Percentiles rank a stretch among this genome's conserved stretches.
These are phyloP conservation scores for Vultur gryphus DNA, from an alignment of 2,797 vertebrate species.

Conservation along the genomic window DNA sequence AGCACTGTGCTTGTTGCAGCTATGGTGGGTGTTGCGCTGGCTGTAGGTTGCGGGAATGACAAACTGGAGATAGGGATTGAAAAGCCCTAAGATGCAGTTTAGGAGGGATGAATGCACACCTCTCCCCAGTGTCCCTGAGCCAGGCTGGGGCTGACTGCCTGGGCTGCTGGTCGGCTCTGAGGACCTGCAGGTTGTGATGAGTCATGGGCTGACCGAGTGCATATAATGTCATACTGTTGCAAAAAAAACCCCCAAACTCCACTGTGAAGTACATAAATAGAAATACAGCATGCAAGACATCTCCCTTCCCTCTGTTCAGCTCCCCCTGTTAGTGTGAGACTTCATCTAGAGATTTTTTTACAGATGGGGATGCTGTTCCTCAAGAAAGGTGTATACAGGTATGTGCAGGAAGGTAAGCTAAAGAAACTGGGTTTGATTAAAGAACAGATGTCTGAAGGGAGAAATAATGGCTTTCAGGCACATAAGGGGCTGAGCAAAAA, in stretches of 20 bases:
- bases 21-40: accelerated
- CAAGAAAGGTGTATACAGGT: background rate
- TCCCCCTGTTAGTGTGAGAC: background rate
- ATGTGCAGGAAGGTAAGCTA: background rate
- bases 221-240: background rate
- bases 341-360: background rate
- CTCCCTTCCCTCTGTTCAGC: background rate
- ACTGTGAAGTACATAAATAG: background rate
- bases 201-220: background rate
- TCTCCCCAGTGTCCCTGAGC: background rate
- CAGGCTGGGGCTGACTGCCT: background rate
- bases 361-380: background rate
- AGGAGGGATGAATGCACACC: background rate
- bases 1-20: background rate
- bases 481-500: background rate
- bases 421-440: background rate
- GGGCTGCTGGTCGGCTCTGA: background rate
- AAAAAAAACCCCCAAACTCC: background rate
- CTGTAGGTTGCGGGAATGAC: background rate
- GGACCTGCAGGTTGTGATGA: background rate
- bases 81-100: background rate
- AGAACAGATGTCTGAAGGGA: background rate
- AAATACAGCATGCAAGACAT: background rate
- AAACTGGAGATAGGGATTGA: background rate
- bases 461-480: background rate